Conservation (phyloP, 2,888 invertebrate genomes). For the Drosophila neonasuta region DNA sequence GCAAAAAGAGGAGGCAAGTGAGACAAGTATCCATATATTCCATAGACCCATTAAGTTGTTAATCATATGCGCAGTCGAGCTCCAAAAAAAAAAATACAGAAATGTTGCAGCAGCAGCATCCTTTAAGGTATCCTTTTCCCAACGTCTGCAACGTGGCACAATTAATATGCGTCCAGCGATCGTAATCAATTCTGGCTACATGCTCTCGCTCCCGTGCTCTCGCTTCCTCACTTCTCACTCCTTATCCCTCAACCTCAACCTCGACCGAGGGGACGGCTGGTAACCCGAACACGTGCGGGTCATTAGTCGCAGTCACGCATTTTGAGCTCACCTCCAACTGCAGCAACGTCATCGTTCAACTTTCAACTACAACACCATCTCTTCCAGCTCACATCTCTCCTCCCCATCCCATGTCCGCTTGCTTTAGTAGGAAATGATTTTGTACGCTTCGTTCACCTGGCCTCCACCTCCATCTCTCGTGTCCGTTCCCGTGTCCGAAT, state of each 20-base stretch:
- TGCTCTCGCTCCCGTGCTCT: conserved; percentile 12
- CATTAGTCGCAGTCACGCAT: conserved; percentile 81
- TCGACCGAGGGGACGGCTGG: conserved; percentile 20
- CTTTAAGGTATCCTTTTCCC: conserved; percentile 69
- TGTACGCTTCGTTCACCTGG: conserved; percentile 73
- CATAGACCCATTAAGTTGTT: conserved; percentile 77
- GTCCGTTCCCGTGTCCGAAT: neutral
- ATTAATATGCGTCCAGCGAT: conserved; percentile 79
- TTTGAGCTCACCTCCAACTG: conserved; percentile 67
- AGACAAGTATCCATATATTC: conserved; percentile 33
- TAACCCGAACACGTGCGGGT: conserved; percentile 74
- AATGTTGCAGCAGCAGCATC: conserved; percentile 48
- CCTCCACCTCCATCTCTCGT: neutral
- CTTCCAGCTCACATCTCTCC: conserved; percentile 25
- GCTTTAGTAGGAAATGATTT: conserved; percentile 76
- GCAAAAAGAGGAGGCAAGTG: conserved; percentile 15
- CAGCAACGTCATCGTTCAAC: conserved; percentile 25
- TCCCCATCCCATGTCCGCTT: conserved; percentile 60
- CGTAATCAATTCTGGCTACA: conserved; percentile 78
- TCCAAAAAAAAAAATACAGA: conserved; percentile 13
- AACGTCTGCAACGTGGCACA: conserved; percentile 61
- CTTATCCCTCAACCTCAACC: neutral
- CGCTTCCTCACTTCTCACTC: conserved; percentile 7
- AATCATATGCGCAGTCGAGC: conserved; percentile 79
- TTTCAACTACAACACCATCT: conserved; percentile 34